Evolutionary conservation across 2,888 invertebrate genomes (phyloP), one percentile per base, ranked within the genome.

Genomic region (Drosophila paucipuncta): DNA sequence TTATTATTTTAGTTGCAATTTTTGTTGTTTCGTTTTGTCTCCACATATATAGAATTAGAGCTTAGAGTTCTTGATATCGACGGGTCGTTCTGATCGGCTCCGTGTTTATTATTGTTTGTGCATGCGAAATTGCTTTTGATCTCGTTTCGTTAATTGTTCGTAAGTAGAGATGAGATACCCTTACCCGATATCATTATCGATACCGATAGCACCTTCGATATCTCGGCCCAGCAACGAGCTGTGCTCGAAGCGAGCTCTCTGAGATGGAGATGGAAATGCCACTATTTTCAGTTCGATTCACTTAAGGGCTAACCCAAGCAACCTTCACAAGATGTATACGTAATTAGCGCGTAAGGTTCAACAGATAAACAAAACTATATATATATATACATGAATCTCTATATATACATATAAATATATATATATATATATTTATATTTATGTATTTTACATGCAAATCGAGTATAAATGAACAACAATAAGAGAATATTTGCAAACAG

Each of bases 311-410:
- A 74, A 80, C 65, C 85, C 64, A 66, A 59, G 73, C 81, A 83
- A 89, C 91, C 92, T 92, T 91, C 91, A 90, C 91, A 93, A 90
- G 91, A 93, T 92, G 93, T 93, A 93, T 93, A 93, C 93, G 93
- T 93, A 93, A 92, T 60, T 92, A 92, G 89, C 59, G 66, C 68
- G 57, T 92, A 92, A 92, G 92, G 65, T 82, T 87, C 78, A 85
- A 86, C 63, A 78, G 66, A 73, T 68, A 69, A 66, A 78, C 68
- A 67, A 60, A 62, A 71, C 70, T 66, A 85, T 62, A 31, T 31
- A 31, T 31, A 31, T 31, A 83, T 73, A 76, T 63, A 78, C 68
- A 71, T 60, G 81, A 55, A 72, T 47, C 22, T 25, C 43, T 43
- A 22, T 59, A 65, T 67, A 67, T 64, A 80, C 41, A 78, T 11